phyloP scores from a whole-genome alignment of 2,113 vertebrate genomes.

The Cettia cetti region DNA sequence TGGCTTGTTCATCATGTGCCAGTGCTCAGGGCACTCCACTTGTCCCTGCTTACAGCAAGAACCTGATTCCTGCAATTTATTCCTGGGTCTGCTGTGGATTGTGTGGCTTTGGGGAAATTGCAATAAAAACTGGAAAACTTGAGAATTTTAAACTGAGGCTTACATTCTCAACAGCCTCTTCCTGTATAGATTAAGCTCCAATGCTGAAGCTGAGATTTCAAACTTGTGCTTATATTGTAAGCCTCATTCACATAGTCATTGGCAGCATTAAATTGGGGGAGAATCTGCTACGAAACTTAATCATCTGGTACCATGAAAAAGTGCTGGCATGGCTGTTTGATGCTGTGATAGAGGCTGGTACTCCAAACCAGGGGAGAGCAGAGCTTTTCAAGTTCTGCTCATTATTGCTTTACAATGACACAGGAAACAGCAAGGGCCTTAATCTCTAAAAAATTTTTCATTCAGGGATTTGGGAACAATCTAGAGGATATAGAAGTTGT shows the following conservation, averaged over 20 bases:
- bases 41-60: not conserved
- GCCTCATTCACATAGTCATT: not conserved
- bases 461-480: not conserved
- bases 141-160: not conserved
- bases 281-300: not conserved
- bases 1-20: not conserved
- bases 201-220: not conserved
- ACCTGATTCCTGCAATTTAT: not conserved
- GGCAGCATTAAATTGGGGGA: not conserved
- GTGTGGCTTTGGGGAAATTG: not conserved
- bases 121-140: not conserved
- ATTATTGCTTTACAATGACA: conserved; percentile 14
- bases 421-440: not conserved
- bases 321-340: not conserved
- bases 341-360: not conserved
- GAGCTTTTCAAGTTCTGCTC: conserved; percentile 29
- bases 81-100: not conserved
- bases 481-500: not conserved
- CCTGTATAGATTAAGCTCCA: not conserved
- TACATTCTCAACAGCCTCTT: not conserved
- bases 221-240: not conserved
- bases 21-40: not conserved
- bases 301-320: not conserved
- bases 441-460: not conserved
- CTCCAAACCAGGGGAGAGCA: not conserved